Conservation (phyloP, 2,797 vertebrate genomes). For the Gephyroberyx darwinii region DNA sequence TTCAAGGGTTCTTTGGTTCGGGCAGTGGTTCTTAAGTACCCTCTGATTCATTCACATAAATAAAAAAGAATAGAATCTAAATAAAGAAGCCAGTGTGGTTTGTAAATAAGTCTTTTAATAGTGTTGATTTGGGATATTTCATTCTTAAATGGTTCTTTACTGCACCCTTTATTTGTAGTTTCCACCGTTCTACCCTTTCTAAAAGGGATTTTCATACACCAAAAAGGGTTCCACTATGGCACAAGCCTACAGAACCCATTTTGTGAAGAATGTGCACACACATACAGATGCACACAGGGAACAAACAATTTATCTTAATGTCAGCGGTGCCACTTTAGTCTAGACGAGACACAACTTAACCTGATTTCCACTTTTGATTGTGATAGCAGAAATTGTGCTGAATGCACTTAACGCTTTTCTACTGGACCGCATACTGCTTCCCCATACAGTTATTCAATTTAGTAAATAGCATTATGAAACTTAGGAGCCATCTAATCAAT, state of each 20-base stretch:
- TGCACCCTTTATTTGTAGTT: no score
- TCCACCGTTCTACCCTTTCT: background rate
- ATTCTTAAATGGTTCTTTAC: no score
- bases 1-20: no score
- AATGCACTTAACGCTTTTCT: slow-evolving; percentile 72
- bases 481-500: slow-evolving; percentile 77
- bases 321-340: slow-evolving; percentile 47
- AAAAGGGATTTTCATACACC: background rate
- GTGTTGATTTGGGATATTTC: no score
- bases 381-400: slow-evolving; percentile 78
- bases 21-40: no score
- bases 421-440: slow-evolving; percentile 62
- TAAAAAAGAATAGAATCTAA: no score
- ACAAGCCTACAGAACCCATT: no score
- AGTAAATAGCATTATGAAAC: slow-evolving; percentile 78
- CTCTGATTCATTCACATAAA: no score
- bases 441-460: slow-evolving; percentile 74
- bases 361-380: slow-evolving; percentile 73
- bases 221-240: background rate
- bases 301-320: slow-evolving; percentile 44
- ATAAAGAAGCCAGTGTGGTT: no score
- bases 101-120: no score
- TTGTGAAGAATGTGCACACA: slow-evolving; percentile 13
- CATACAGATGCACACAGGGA: slow-evolving; percentile 7
- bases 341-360: slow-evolving; percentile 58